Evolutionary conservation across 2,797 vertebrate species (phyloP), one percentile per base, ranked within the genome.

Genomic region (Threskiornis aethiopicus): DNA sequence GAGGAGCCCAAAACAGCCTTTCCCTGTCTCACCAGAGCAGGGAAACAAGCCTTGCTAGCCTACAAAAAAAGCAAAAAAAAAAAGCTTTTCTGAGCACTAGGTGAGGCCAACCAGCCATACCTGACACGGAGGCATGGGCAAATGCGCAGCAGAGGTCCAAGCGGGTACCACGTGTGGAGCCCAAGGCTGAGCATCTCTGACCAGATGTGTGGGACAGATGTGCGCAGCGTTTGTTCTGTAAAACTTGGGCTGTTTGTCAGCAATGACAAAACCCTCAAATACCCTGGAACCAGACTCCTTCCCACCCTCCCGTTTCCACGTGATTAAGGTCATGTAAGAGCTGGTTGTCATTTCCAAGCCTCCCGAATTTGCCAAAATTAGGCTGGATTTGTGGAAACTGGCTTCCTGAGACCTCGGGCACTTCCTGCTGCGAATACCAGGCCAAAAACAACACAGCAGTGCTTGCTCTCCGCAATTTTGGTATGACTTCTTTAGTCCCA

Each of bases 331-430:
- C 82, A 54, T 86, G 26, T 42, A 91, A 91, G 77, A 96, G 54
- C 54, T 21, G 31, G 46, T 72, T 89, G 82, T 75, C 42, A 1
- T 78, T 96, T 89, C 65, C 84, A 97, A 85, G 67, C 2, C 16
- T 75, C 52, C 58, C 3, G 19, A 91, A 78, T 85, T 95, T 71
- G 89, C 87, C 95, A 96, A 80, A 94, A 96, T 96, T 89, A 93
- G 91, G 58, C 76, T 93, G 82, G 76, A 92, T 92, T 89, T 96
- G 84, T 93, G 84, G 82, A 92, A 94, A 89, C 24, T 51, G 71
- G 44, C 75, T 89, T 96, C 81, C 78, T 2, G 20, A 94, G 84
- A 94, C 90, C 81, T 87, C 3, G 1, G 78, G 67, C 84, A 83
- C 71, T 96, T 93, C 89, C 64, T 83, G 71, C 86, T 89, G 80